Conservation (phyloP, 2,113 vertebrate genomes). For the Ondatra zibethicus region DNA sequence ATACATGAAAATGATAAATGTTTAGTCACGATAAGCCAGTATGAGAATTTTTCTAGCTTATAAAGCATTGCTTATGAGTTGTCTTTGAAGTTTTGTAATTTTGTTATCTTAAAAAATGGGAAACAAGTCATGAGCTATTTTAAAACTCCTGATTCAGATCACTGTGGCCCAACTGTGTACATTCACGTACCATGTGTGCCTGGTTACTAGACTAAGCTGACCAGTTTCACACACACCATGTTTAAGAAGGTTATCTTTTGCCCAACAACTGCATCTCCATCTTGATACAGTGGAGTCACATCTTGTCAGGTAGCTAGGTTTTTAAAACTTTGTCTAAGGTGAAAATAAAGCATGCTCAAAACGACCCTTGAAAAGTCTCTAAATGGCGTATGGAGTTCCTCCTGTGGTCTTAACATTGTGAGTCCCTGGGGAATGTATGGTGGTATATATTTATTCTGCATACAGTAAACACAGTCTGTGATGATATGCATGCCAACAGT, state of each 20-base stretch:
- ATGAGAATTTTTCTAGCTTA: slow-evolving; percentile 59
- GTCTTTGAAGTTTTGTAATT: slow-evolving; percentile 36
- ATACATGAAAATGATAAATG: slow-evolving; percentile 37
- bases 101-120: slow-evolving; percentile 37
- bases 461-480: background rate
- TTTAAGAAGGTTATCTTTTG: slow-evolving; percentile 17
- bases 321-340: slow-evolving; percentile 27
- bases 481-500: background rate
- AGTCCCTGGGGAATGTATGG: background rate
- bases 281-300: background rate
- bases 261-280: background rate
- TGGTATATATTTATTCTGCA: slow-evolving; percentile 34
- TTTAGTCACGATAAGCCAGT: slow-evolving; percentile 50
- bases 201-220: background rate
- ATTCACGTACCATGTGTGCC: background rate
- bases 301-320: slow-evolving; percentile 8
- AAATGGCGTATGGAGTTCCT: slow-evolving; percentile 47
- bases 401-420: background rate
- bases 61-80: slow-evolving; percentile 55
- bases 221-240: background rate
- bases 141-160: slow-evolving; percentile 12
- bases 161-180: background rate
- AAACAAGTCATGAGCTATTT: slow-evolving; percentile 10
- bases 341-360: slow-evolving; percentile 38
- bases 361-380: slow-evolving; percentile 53